These are phyloP conservation scores for Drosophila pseudoananassae DNA, from an alignment of 1,140 invertebrate species.

Conservation along the genomic window DNA sequence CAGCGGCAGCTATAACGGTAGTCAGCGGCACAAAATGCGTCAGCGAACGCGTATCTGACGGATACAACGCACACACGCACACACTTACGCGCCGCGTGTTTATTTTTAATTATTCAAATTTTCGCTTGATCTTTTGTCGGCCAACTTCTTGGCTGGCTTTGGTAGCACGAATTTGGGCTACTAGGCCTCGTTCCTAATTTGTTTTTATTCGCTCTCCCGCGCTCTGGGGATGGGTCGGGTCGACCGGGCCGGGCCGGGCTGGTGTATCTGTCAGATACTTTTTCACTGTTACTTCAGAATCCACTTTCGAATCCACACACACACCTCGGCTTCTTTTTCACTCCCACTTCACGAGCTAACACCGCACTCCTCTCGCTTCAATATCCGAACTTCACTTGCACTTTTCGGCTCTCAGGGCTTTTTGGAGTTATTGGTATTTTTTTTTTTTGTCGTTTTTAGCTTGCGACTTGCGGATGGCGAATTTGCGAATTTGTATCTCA, in stretches of 20 bases:
- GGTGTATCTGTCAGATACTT: slow-evolving; percentile 3
- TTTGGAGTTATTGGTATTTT: background rate
- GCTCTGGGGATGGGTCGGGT: background rate
- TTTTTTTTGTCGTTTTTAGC: slow-evolving; percentile 3
- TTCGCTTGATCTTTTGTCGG: slow-evolving; percentile 53
- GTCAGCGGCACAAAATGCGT: slow-evolving; percentile 60
- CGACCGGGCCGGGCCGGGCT: background rate
- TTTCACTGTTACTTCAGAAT: slow-evolving; percentile 1
- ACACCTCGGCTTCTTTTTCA: background rate
- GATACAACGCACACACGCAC: slow-evolving; percentile 56
- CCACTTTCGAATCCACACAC: background rate
- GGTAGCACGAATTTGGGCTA: slow-evolving; percentile 69
- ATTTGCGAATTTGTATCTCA: slow-evolving; percentile 33
- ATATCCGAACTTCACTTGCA: slow-evolving; percentile 20
- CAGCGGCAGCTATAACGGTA: slow-evolving; percentile 42
- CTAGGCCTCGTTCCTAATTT: slow-evolving; percentile 79
- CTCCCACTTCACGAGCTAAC: background rate
- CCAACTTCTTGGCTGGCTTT: slow-evolving; percentile 49
- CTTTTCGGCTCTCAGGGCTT: slow-evolving; percentile 15
- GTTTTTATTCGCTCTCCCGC: slow-evolving; percentile 46
- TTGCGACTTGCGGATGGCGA: slow-evolving; percentile 31
- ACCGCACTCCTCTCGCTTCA: background rate
- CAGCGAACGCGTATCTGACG: slow-evolving; percentile 72
- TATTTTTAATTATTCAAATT: slow-evolving; percentile 81
- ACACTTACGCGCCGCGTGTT: slow-evolving; percentile 61